Conservation (phyloP, 2,888 invertebrate species). For the Syrista parreyssii region DNA sequence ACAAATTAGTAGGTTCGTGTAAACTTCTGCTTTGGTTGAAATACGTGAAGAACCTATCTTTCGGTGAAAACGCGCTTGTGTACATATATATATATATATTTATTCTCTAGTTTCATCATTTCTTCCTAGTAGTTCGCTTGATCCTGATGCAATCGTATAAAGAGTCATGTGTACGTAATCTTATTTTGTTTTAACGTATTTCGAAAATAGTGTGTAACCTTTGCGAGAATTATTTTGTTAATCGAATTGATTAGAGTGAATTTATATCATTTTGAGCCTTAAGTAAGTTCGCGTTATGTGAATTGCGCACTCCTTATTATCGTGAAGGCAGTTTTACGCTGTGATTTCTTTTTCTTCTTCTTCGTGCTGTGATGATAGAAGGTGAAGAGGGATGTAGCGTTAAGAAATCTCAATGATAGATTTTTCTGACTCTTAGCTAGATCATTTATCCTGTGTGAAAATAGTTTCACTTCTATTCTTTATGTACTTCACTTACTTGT, state of each 20-base stretch:
- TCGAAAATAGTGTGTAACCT: background rate
- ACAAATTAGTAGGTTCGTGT: constrained; percentile 24
- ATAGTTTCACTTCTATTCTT: background rate
- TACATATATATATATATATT: background rate
- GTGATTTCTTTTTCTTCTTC: background rate
- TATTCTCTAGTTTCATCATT: constrained; percentile 16
- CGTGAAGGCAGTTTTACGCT: background rate
- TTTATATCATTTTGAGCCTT: background rate
- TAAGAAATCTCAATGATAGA: background rate
- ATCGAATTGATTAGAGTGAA: background rate
- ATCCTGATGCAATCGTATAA: constrained; percentile 17
- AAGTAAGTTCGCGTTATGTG: background rate
- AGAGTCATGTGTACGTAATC: background rate
- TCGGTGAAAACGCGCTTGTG: constrained; percentile 18
- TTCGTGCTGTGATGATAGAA: background rate
- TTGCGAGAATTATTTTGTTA: background rate
- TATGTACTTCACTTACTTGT: background rate
- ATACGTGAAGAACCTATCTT: constrained; percentile 12
- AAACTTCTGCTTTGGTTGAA: background rate
- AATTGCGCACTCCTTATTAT: background rate
- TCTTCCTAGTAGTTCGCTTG: constrained; percentile 18
- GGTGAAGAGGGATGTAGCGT: background rate
- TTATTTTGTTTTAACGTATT: background rate
- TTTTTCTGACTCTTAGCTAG: background rate
- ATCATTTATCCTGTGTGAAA: background rate